Evolutionary conservation across 2,113 vertebrate genomes (phyloP), one percentile per base, ranked within the genome.

Genomic region (Psilopogon haemacephalus): DNA sequence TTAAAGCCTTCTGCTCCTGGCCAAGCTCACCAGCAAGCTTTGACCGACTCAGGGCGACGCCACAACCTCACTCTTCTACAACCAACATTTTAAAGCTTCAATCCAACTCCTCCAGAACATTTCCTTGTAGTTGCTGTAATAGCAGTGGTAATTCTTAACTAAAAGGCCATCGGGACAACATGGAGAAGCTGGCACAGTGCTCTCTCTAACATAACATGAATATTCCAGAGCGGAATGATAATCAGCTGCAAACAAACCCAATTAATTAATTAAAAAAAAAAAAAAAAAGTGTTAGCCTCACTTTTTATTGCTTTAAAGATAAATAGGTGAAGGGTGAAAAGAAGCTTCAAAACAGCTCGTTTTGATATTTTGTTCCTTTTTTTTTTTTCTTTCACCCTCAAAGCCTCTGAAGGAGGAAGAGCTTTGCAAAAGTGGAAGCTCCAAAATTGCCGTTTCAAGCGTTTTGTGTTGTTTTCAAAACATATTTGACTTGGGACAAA

Each of bases 381-480:
- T 44, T 1, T 60, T 89, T 48, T 65, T 52, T 35, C 28, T 23
- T 71, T n/a, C 42, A 4, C 42, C 16, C 17, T 44, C 14, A 15
- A 65, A 84, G n/a, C 40, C 65, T 93, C 65, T 92, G 48, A 68
- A 91, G 55, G 73, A 89, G 50, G 26, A 84, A 86, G 48, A 94
- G 62, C 68, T 89, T 58, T 84, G 12, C 62, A 72, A 84, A 84
- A 23, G 56, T 35, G 55, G 83, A 94, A 69, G 74, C 46, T 67
- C 81, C 17, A 17, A 52, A 86, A 52, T 14, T 70, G 75, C 87
- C 84, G 26, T 94, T 96, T 70, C 50, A 35, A 88, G 78, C 65
- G 75, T 87, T 96, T 93, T 88, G 88, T 92, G 86, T 92, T 86
- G 60, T 89, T 92, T 87, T 82, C 75, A 90, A 95, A 94, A 78